These are phyloP conservation scores for Cervus canadensis DNA, from an alignment of 2,113 vertebrate species.

Conservation along the genomic window DNA sequence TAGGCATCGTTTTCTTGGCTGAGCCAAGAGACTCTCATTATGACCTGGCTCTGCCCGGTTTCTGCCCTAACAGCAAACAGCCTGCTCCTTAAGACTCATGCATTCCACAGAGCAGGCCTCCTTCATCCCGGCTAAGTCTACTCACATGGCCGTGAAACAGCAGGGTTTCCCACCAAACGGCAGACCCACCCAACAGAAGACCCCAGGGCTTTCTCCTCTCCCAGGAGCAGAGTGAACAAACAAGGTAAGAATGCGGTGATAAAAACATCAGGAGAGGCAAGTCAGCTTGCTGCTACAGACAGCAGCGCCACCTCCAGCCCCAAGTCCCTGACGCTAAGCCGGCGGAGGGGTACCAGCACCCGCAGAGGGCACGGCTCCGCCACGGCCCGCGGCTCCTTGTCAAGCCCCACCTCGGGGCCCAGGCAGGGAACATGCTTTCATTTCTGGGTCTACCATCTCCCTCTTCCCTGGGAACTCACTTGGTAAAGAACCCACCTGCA, in stretches of 20 bases:
- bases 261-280: not conserved
- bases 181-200: not conserved
- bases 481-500: not conserved
- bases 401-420: not conserved
- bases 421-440: not conserved
- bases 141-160: not conserved
- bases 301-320: not conserved
- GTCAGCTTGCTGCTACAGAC: not conserved
- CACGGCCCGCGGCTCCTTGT: rapidly evolving
- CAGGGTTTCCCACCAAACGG: not conserved
- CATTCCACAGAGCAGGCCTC: not conserved
- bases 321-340: not conserved
- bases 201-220: not conserved
- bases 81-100: not conserved
- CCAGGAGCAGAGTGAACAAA: not conserved
- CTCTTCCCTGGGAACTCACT: not conserved
- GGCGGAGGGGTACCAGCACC: rapidly evolving
- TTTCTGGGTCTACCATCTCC: not conserved
- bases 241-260: not conserved
- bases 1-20: slow-evolving; percentile 25
- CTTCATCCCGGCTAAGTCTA: not conserved
- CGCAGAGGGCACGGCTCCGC: not conserved
- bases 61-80: not conserved
- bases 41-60: not conserved
- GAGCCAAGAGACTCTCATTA: slow-evolving; percentile 5